A percentile compares a stretch with the other conserved stretches of the same genome.
phyloP scores from a whole-genome alignment of 2,888 invertebrate species.

The Hirudinaria manillensis region DNA sequence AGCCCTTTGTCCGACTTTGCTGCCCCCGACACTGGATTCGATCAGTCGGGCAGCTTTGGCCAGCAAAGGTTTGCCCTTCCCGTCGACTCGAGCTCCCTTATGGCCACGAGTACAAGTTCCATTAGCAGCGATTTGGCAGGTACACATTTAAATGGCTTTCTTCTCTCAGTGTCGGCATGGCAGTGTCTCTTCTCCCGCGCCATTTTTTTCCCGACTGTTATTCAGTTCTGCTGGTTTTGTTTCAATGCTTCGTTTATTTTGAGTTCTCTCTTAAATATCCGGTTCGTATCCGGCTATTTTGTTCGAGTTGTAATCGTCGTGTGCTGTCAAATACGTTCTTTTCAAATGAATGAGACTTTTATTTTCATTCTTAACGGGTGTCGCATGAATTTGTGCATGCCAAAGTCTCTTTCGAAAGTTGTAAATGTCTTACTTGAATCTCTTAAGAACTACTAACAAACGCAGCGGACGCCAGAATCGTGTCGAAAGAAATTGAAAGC shows the following conservation, averaged over 20 bases:
- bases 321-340: background rate
- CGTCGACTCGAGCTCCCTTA: background rate
- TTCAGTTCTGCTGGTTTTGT: background rate
- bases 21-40: no score
- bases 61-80: background rate
- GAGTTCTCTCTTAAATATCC: background rate
- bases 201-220: background rate
- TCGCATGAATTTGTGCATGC: no score
- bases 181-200: background rate
- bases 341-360: background rate
- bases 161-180: background rate
- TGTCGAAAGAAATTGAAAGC: conserved; percentile 34
- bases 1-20: no score
- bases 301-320: background rate
- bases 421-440: no score
- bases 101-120: background rate
- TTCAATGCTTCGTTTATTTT: background rate
- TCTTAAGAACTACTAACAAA: no score
- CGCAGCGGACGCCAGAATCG: background rate
- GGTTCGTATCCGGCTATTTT: background rate
- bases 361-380: background rate
- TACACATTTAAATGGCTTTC: background rate
- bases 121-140: background rate
- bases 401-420: no score
- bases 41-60: no score